Base-by-base conservation (phyloP, 2,113 vertebrate species). In the Boulengeromyrus knoepffleri region DNA sequence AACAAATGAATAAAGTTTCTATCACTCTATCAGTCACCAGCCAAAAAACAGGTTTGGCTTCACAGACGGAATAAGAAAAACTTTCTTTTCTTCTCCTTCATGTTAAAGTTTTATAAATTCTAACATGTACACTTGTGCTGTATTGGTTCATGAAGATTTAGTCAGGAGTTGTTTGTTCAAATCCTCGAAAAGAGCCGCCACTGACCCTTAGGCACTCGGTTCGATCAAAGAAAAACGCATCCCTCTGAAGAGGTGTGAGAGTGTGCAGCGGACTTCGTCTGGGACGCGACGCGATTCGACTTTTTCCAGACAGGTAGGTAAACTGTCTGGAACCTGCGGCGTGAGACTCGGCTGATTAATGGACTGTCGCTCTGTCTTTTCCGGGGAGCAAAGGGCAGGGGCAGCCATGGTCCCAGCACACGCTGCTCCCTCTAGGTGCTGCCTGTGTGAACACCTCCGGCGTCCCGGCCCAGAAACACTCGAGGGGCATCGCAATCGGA, bases 301-400 rank as follows among this genome's bases (percentile, higher is more conserved):
- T 27, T 24, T 24, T 24, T 47, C 36, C 58, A 88, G n/a, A 88
- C 36, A 66, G n/a, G 45, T 36, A 27, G 42, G 58, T 10, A 42
- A 74, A 47, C 45, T 70, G 88, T 47, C 39, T 46, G 56, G 24
- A 27, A 42, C 21, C 24, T 2, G 21, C 88, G 3, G 45, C 24
- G 74, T 13, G 13, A 84, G 31, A 15, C 88, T 13, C 19, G 47
- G 45, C 88, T 83, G 70, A 89, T 83, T 89, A 89, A 89, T 89
- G 66, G 49, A 53, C 88, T 84, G 49, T 83, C 74, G 52, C 74
- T 12, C 70, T 49, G 5, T 42, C 74, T 80, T 89, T 77, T 24
- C 70, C 1, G 39, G 53, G 36, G 39, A 84, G 27, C 88, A 53
- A 52, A 83, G 47, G 70, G 19, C 88, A 83, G 31, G 19, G n/a